A percentile compares a stretch with the other conserved stretches of the same genome.
These are phyloP conservation scores for Pogonus chalceus DNA, from an alignment of 1,140 invertebrate species.

Conservation along the genomic window DNA sequence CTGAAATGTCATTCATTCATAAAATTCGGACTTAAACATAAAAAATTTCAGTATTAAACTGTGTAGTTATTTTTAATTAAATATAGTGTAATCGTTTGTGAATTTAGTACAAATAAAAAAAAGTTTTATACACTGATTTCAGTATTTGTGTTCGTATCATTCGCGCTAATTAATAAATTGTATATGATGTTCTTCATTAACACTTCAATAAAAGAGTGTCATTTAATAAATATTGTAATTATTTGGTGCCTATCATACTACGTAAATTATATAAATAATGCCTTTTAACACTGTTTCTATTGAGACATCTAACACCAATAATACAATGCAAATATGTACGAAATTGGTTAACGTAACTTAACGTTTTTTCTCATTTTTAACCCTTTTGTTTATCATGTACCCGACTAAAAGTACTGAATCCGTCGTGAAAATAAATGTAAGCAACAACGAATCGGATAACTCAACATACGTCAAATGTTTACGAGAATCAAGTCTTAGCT, in stretches of 20 bases:
- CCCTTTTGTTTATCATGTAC: background rate
- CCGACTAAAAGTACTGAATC: constrained; percentile 1
- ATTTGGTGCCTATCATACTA: background rate
- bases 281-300: background rate
- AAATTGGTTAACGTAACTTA: constrained; percentile 34
- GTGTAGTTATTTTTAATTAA: background rate
- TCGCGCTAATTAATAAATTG: background rate
- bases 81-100: too few relatives aligned
- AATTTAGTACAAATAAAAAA: too few relatives aligned
- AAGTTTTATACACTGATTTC: too few relatives aligned
- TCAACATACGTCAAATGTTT: constrained; percentile 14
- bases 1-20: background rate
- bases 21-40: background rate
- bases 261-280: background rate
- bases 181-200: background rate
- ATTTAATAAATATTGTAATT: background rate
- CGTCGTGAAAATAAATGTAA: constrained; percentile 11
- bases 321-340: constrained; percentile 27
- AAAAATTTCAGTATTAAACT: background rate
- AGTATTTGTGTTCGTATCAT: background rate
- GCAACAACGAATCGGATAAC: constrained; percentile 11
- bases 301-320: background rate
- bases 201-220: background rate
- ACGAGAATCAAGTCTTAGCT: background rate
- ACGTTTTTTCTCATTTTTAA: constrained; percentile 11